Conservation (phyloP, 1,140 invertebrate species). For the Platyura marginata region DNA sequence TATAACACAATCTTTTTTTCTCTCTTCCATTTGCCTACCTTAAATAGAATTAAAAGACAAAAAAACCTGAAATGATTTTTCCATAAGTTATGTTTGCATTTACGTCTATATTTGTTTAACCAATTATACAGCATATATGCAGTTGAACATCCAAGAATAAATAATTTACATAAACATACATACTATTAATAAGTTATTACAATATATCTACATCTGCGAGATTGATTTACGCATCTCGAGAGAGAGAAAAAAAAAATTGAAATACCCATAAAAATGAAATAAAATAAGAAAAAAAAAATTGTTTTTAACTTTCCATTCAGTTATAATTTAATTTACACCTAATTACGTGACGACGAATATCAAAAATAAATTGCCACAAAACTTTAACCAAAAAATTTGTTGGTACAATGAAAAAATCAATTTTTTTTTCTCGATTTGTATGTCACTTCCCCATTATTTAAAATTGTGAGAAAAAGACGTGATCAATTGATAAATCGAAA, state of each 20-base stretch:
- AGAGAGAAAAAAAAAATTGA: not conserved
- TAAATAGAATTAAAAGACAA: not conserved
- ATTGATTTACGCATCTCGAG: not conserved
- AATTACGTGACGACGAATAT: not conserved
- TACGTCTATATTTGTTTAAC: conserved; percentile 1
- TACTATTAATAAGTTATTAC: not conserved
- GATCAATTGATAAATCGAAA: no score
- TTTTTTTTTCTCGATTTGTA: no score
- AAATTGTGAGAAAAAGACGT: no score
- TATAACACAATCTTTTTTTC: no score
- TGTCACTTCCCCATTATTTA: no score
- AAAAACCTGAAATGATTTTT: not conserved
- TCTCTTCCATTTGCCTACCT: no score
- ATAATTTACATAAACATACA: not conserved
- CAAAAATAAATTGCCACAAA: not conserved
- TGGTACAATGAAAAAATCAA: no score
- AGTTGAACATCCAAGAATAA: not conserved
- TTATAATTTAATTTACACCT: not conserved
- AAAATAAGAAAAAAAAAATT: not conserved
- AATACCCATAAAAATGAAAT: not conserved
- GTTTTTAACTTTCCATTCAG: not conserved
- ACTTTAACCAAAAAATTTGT: no score
- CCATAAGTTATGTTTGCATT: not conserved
- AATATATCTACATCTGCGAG: not conserved
- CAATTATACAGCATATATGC: not conserved